These are phyloP conservation scores for Anomalospiza imberbis DNA, from an alignment of 2,797 vertebrate genomes.

Conservation along the genomic window DNA sequence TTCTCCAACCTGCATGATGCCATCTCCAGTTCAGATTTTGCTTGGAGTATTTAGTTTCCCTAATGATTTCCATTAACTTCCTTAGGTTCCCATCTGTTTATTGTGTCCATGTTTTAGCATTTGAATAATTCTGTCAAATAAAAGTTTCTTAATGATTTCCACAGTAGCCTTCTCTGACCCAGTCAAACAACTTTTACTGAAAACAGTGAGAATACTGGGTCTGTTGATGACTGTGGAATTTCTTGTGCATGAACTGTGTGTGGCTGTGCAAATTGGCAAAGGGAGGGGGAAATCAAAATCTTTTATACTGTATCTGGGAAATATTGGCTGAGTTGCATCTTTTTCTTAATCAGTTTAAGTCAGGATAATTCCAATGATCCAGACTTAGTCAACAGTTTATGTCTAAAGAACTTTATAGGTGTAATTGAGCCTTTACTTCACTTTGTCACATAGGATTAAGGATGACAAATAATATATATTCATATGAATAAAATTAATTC, in stretches of 20 bases:
- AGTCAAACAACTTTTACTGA: neutral
- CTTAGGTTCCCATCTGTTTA: neutral
- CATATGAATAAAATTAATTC: neutral
- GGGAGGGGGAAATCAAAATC: rapidly evolving
- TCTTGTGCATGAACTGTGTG: neutral
- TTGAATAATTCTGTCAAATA: neutral
- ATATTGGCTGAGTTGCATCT: neutral
- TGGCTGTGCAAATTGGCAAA: neutral
- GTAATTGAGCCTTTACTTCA: neutral
- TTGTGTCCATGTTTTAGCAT: neutral
- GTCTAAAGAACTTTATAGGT: neutral
- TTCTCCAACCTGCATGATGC: neutral
- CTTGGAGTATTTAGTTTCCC: neutral
- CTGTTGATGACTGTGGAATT: neutral
- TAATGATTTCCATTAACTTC: neutral
- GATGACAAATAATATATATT: neutral
- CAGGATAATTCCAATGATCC: neutral
- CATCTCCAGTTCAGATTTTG: neutral
- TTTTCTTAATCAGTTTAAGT: neutral
- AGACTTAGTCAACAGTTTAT: neutral
- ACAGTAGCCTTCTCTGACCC: neutral
- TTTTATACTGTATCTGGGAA: neutral
- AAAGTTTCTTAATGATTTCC: neutral
- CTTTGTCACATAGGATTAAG: neutral
- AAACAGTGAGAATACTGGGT: neutral